Percentiles rank a stretch among this genome's conserved stretches.
These are phyloP conservation scores for rat (Rattus norvegicus) DNA, from an alignment of 2,113 vertebrate genomes.

Conservation along the genomic window DNA sequence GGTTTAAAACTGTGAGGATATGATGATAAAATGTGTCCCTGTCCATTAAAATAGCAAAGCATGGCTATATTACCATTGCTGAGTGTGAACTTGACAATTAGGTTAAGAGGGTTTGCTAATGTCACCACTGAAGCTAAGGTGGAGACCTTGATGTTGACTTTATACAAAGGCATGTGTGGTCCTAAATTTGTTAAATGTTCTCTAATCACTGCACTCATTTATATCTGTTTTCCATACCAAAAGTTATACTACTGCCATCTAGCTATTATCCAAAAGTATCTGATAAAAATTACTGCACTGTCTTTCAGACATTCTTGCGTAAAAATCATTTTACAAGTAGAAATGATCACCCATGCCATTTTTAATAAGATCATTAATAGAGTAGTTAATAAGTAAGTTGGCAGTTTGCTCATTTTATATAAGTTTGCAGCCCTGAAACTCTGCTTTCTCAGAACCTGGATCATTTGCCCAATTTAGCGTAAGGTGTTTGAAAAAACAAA, in stretches of 20 bases:
- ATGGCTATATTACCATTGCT: background rate
- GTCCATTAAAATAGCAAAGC: fast-evolving
- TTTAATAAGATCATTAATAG: conserved; percentile 58
- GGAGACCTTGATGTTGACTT: background rate
- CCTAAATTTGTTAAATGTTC: background rate
- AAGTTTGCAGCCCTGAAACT: background rate
- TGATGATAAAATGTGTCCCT: background rate
- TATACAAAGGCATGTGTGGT: background rate
- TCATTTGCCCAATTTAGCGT: background rate
- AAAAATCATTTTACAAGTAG: conserved; percentile 6
- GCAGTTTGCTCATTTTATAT: background rate
- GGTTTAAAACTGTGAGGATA: fast-evolving
- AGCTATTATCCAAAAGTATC: background rate
- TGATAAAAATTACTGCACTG: background rate
- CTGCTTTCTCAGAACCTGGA: background rate
- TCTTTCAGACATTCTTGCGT: background rate
- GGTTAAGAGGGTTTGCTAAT: fast-evolving
- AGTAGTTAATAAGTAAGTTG: conserved; percentile 50
- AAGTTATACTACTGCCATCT: background rate
- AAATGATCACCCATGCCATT: conserved; percentile 9
- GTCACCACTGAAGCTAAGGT: background rate
- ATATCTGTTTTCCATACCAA: background rate
- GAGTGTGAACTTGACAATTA: no score
- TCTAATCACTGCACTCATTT: background rate
- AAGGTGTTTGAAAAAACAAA: background rate